Percentiles rank a stretch among this genome's conserved stretches.
phyloP scores from a whole-genome alignment of 2,888 invertebrate genomes.

The Drosophila atroscutellata region DNA sequence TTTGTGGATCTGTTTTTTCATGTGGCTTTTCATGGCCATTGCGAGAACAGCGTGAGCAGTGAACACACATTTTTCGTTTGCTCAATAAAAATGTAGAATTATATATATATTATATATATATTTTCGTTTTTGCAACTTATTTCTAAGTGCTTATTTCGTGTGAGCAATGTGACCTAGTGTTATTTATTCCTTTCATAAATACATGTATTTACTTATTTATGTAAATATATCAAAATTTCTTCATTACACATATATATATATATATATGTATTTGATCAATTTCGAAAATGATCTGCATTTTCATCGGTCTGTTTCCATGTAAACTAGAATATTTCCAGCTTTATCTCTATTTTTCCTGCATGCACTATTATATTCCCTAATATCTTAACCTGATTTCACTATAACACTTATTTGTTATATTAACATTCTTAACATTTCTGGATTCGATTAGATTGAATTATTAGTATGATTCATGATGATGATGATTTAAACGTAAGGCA shows the following conservation, averaged over 20 bases:
- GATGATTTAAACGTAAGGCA: background rate
- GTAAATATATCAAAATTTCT: background rate
- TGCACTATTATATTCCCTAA: background rate
- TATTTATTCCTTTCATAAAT: slow-evolving; percentile 14
- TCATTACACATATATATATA: background rate
- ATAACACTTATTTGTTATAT: background rate
- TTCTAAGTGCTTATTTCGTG: slow-evolving; percentile 29
- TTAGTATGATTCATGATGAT: no score
- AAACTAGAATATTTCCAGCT: background rate
- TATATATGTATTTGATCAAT: no score
- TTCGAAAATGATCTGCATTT: background rate
- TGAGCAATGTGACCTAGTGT: slow-evolving; percentile 6
- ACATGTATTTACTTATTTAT: background rate
- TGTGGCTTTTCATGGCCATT: slow-evolving; percentile 34
- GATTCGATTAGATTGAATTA: background rate
- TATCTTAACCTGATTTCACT: background rate
- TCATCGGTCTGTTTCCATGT: background rate
- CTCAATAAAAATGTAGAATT: slow-evolving; percentile 54
- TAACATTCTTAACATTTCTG: background rate
- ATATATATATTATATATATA: slow-evolving; percentile 40
- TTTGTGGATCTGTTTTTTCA: slow-evolving; percentile 22
- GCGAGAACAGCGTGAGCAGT: slow-evolving; percentile 20
- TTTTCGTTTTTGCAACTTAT: slow-evolving; percentile 27
- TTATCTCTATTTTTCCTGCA: background rate
- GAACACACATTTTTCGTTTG: slow-evolving; percentile 42